Percentiles rank a stretch among this genome's conserved stretches.
Evolutionary conservation across 2,888 invertebrate genomes (phyloP).

Genomic region (Mesorhabditis belari): DNA sequence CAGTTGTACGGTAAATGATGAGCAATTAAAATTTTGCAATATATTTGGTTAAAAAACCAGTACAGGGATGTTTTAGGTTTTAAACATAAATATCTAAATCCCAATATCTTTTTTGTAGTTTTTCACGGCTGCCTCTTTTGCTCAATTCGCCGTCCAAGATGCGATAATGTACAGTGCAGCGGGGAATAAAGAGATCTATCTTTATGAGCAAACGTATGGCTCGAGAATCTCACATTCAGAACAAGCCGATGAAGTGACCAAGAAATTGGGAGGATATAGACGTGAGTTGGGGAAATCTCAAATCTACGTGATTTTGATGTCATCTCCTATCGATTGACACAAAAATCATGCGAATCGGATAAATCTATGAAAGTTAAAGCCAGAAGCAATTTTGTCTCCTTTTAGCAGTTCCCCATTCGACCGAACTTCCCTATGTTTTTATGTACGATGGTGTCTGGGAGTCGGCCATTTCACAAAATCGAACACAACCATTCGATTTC

Average conservation of each 20-base stretch:
- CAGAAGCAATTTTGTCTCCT: background rate
- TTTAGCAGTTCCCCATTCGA: conserved; percentile 12
- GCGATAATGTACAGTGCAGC: background rate
- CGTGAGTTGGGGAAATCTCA: background rate
- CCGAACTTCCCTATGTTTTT: conserved; percentile 10
- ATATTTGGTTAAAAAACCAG: no score
- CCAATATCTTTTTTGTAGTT: background rate
- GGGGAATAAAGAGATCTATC: background rate
- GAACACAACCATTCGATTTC: conserved; percentile 3
- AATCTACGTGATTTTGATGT: no score
- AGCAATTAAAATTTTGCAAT: no score
- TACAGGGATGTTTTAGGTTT: no score
- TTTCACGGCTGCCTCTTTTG: background rate
- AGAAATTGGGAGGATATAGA: background rate
- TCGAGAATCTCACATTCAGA: background rate
- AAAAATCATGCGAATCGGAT: background rate
- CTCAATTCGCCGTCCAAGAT: background rate
- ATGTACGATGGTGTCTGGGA: conserved; percentile 4
- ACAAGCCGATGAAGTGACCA: background rate
- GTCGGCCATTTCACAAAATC: background rate
- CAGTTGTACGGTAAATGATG: background rate
- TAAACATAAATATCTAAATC: no score
- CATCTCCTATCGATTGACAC: background rate
- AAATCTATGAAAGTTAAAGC: background rate
- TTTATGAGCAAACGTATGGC: background rate